Percentiles rank a stretch among this genome's conserved stretches.
These are phyloP conservation scores for Phainopepla nitens DNA, from an alignment of 2,113 vertebrate species.

Conservation along the genomic window DNA sequence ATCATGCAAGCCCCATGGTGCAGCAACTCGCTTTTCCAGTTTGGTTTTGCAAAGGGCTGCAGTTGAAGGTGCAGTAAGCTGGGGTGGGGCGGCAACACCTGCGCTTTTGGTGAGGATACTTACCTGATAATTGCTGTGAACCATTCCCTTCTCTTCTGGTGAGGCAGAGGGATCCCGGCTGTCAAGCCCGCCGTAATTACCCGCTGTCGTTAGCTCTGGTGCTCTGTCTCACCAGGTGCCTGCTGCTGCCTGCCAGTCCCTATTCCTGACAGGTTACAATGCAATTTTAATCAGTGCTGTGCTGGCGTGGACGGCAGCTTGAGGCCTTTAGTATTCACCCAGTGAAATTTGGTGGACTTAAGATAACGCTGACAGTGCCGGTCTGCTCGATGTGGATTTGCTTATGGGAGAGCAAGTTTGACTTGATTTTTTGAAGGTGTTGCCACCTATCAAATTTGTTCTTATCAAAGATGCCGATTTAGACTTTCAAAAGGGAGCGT, in stretches of 20 bases:
- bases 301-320: not conserved
- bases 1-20: slow-evolving; percentile 17
- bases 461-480: slow-evolving; percentile 35
- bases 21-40: slow-evolving; percentile 59
- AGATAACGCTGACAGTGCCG: not conserved
- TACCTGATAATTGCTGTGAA: not conserved
- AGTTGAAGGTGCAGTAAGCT: slow-evolving; percentile 4
- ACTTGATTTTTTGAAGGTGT: not conserved
- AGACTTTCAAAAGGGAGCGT: not conserved
- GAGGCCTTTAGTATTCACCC: not conserved
- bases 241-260: not conserved
- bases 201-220: accelerated
- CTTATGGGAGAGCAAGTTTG: not conserved
- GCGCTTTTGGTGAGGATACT: not conserved
- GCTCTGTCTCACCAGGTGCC: not conserved
- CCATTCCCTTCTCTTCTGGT: not conserved
- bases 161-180: not conserved
- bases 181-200: not conserved
- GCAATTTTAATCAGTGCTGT: accelerated
- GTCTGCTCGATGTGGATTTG: not conserved
- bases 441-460: not conserved
- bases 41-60: slow-evolving; percentile 1
- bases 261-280: not conserved
- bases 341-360: not conserved
- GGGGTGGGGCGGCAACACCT: slow-evolving; percentile 56